Evolutionary conservation across 1,140 invertebrate genomes (phyloP).

Genomic region (Latrodectus geometricus): DNA sequence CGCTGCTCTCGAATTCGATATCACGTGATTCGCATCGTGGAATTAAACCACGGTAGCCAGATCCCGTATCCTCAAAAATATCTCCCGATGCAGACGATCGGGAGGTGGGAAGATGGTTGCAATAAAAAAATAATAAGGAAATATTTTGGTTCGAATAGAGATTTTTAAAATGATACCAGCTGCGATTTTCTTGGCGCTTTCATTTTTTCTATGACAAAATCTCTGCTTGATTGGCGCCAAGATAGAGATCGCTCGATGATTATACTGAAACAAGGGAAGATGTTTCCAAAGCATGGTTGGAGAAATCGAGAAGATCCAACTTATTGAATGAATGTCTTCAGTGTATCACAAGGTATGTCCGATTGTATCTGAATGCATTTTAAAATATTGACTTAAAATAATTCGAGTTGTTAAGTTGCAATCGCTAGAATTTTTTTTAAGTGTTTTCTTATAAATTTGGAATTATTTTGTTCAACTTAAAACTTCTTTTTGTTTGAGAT

Average conservation of each 20-base stretch:
- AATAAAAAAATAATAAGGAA: background rate
- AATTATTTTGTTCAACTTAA: too few species aligned
- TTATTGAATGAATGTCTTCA: slow-evolving; percentile 2
- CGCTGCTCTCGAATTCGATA: background rate
- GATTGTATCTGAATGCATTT: background rate
- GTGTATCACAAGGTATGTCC: background rate
- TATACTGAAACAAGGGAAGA: background rate
- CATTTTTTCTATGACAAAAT: background rate
- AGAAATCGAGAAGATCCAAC: background rate
- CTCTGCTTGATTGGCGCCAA: background rate
- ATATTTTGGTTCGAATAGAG: background rate
- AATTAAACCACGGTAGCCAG: background rate
- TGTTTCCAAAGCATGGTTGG: background rate
- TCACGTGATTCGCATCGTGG: background rate
- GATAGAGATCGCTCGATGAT: background rate
- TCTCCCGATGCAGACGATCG: background rate
- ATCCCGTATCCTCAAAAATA: background rate
- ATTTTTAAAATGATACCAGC: background rate
- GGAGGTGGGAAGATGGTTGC: background rate
- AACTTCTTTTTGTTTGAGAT: too few species aligned
- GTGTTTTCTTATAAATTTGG: too few species aligned
- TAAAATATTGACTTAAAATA: too few species aligned
- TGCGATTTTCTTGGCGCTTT: background rate
- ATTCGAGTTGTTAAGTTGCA: too few species aligned
- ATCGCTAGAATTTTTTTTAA: too few species aligned